Evolutionary conservation across 2,888 invertebrate species (phyloP).

Genomic region (Rhogogaster chlorosoma): DNA sequence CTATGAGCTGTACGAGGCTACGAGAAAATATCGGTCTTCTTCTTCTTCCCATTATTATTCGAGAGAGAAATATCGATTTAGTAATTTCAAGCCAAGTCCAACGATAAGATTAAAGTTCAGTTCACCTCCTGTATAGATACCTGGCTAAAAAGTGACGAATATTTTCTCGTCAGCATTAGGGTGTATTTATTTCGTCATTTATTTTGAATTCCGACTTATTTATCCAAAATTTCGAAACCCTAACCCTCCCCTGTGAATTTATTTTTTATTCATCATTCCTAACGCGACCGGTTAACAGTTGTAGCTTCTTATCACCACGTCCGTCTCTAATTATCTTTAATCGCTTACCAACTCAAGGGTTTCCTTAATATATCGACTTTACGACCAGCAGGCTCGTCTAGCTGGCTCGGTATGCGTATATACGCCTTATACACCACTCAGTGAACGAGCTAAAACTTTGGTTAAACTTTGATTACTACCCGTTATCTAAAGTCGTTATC

Average conservation of each 20-base stretch:
- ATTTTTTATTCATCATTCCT: neutral
- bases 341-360: conserved; percentile 23
- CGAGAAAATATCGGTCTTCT: conserved; percentile 3
- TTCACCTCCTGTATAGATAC: neutral
- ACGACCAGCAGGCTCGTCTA: neutral
- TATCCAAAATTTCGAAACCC: too few species aligned
- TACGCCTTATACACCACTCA: neutral
- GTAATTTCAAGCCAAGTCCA: conserved; percentile 1
- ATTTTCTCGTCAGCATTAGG: neutral
- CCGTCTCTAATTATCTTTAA: conserved; percentile 44
- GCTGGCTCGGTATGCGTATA: neutral
- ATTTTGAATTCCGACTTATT: too few species aligned
- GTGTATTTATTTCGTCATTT: neutral
- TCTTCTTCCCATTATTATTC: neutral
- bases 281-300: conserved; percentile 10
- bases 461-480: conserved; percentile 45
- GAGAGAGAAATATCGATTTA: conserved; percentile 13
- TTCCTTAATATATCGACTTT: conserved; percentile 29
- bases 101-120: neutral
- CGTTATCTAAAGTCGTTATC: conserved; percentile 48
- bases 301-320: conserved; percentile 24
- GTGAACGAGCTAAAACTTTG: neutral
- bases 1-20: neutral
- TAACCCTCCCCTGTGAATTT: too few species aligned
- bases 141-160: neutral